Base-by-base conservation (phyloP, 2,888 invertebrate species). In the Euplexia lucipara region DNA sequence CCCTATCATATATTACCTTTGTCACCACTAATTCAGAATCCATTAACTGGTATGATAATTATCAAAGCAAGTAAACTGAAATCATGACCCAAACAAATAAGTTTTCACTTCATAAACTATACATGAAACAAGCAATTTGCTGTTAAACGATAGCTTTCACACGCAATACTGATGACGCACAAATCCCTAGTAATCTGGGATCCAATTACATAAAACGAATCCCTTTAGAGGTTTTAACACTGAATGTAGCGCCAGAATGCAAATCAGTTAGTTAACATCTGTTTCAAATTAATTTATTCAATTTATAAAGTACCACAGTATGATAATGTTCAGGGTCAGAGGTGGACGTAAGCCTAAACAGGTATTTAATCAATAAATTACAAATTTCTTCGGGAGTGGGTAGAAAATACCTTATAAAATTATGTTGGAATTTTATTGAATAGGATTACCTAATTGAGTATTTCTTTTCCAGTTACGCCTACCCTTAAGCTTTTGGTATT, bases 171-270 rank as follows among this genome's bases (percentile, higher is more conserved):
- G 78, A 69, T 77, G 74, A 77, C 71, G 64, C 63, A 53, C 56
- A 70, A 75, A 70, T 79, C 75, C 67, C 70, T 65, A 65, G 75
- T 79, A 86, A 82, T 82, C 74, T 78, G 59, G 64, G 57, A 83
- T 79, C 75, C 79, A 82, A 85, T 86, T 82, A 84, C 79, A 75
- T 79, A 77, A 79, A 79, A 79, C 59, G 69, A 77, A 83, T 74
- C 78, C 82, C 71, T 79, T 75, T 74, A 82, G 70, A 82, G 79
- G 78, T 83, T 82, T 83, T 79, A 80, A 83, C 83, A 79, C 82
- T 82, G 76, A 75, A 78, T 79, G 63, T 67, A 74, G 57, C 73
- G 62, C 73, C 72, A 70, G 75, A 74, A 73, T 74, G 77, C 77
- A 74, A 74, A 74, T 71, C 73, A 74, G 77, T 76, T 76, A 82